Evolutionary conservation across 2,113 vertebrate species (phyloP).

Genomic region (Pionites leucogaster): DNA sequence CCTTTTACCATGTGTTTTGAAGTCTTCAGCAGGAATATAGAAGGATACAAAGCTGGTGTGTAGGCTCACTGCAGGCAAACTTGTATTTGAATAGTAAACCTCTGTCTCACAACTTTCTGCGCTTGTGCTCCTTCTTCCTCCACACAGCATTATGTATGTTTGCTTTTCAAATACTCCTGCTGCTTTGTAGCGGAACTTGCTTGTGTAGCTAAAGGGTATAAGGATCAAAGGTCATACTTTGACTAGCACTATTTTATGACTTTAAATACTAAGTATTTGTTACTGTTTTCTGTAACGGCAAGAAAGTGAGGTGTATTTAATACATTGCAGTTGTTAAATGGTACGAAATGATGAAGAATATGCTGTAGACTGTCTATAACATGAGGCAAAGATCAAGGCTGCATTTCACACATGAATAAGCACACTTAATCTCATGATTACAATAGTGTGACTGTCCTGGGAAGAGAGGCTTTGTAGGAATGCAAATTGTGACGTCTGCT

Average conservation of each 20-base stretch:
- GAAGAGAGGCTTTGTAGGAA: neutral
- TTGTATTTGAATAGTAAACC: accelerated
- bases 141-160: accelerated
- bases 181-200: neutral
- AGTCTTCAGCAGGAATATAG: accelerated
- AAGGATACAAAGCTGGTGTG: accelerated
- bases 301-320: slow-evolving; percentile 68
- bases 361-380: slow-evolving; percentile 52
- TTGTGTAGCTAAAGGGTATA: neutral
- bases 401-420: slow-evolving; percentile 81
- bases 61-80: neutral
- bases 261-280: slow-evolving; percentile 53
- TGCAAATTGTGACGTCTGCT: slow-evolving; percentile 17
- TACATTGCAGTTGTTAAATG: slow-evolving; percentile 63
- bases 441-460: slow-evolving; percentile 67
- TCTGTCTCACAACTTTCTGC: accelerated
- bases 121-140: neutral
- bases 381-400: slow-evolving; percentile 78
- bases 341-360: slow-evolving; percentile 62
- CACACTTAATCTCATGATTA: slow-evolving; percentile 78
- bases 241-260: slow-evolving; percentile 19
- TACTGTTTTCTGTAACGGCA: slow-evolving; percentile 7
- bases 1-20: neutral
- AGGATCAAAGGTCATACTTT: slow-evolving; percentile 35
- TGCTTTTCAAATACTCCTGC: neutral